Percentiles rank a stretch among this genome's conserved stretches.
Evolutionary conservation across 2,797 vertebrate species (phyloP).

Genomic region (Leucoraja ocellata): DNA sequence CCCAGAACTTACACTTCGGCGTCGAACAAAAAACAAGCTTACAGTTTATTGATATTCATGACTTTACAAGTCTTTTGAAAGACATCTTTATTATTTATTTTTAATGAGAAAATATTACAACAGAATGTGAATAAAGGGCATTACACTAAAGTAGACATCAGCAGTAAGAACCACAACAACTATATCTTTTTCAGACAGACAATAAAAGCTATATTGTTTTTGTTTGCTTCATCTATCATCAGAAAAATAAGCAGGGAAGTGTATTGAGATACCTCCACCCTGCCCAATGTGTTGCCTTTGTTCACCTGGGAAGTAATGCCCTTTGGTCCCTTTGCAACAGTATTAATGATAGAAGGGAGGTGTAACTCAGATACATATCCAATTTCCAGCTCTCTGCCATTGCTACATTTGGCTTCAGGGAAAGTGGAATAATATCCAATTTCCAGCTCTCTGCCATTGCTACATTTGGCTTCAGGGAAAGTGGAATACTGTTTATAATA

Average conservation of each 20-base stretch:
- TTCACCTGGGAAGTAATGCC: neutral
- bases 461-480: neutral
- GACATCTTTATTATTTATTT: neutral
- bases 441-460: neutral
- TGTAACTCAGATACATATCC: neutral
- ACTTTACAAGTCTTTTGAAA: neutral
- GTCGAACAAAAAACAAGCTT: neutral
- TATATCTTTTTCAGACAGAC: neutral
- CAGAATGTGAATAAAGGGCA: neutral
- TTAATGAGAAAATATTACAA: slow-evolving; percentile 14
- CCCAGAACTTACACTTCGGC: neutral
- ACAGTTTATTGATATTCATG: neutral
- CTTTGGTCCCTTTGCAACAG: neutral
- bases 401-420: neutral
- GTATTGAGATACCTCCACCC: neutral
- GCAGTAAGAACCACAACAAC: neutral
- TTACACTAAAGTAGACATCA: neutral
- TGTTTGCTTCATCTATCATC: neutral
- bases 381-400: neutral
- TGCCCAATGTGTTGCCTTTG: neutral
- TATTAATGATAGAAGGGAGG: neutral
- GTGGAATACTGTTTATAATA: too few species aligned
- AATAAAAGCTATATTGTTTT: neutral
- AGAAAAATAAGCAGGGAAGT: neutral
- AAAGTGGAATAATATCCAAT: neutral